Base-by-base conservation (phyloP, 2,888 invertebrate genomes). In the Eupsilia transversa region DNA sequence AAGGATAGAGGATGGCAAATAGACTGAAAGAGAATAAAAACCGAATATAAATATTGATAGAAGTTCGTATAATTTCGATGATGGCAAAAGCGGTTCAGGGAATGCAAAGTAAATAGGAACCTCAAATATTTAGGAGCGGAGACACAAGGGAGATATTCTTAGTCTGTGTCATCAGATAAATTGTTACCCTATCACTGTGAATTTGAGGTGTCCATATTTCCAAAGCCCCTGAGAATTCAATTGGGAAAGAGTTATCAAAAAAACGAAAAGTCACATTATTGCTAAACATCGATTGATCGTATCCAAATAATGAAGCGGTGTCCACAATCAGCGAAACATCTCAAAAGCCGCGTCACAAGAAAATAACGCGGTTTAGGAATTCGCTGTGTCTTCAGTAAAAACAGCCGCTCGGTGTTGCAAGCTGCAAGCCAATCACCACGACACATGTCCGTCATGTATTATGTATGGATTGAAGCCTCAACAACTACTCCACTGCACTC, bases 401-500 rank as follows among this genome's bases (percentile, higher is more conserved):
- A 90, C 82, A 74, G 72, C 61, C 70, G 74, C 79, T 66, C 79
- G 67, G 84, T 79, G 86, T 87, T 87, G 80, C 81, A 81, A 79
- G 83, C 79, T 84, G 86, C 79, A 87, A 88, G 87, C 90, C 90
- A 89, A 91, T 92, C 92, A 91, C 79, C 83, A 74, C 75, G 88
- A 92, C 93, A 93, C 91, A 90, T 93, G 93, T 93, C 85, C 69
- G 70, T 82, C 83, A 93, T 94, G 92, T 90, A 88, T 94, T 85
- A 93, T 86, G 80, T 79, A 85, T 88, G 89, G 65, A 56, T n/a
- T 65, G 56, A 65, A 33, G 56, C n/a, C 65, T 54, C 33, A 79
- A 71, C 68, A 79, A 71, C 81, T 84, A 75, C 79, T 83, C 66
- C n/a, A 77, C 60, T 79, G 73, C 82, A 74, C 69, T 49, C 46